phyloP scores from a whole-genome alignment of 2,113 vertebrate genomes.

The Excalfactoria chinensis region DNA sequence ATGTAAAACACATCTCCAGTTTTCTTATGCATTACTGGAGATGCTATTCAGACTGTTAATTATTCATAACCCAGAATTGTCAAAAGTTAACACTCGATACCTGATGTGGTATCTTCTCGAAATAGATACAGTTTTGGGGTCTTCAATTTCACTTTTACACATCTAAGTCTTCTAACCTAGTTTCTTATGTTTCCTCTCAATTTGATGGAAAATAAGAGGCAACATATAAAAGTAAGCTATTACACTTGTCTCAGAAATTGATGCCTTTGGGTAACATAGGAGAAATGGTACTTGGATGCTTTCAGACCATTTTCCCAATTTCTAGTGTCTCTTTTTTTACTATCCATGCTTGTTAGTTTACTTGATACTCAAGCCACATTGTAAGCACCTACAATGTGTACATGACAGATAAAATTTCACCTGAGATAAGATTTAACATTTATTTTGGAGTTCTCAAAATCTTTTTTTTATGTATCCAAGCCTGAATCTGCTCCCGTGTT shows the following conservation, averaged over 20 bases:
- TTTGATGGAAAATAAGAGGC: neutral
- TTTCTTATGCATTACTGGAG: slow-evolving; percentile 40
- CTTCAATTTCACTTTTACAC: neutral
- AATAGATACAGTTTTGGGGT: neutral
- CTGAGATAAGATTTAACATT: neutral
- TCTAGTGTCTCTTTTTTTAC: too few species aligned
- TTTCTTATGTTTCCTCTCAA: neutral
- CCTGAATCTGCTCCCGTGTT: neutral
- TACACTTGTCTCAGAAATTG: neutral
- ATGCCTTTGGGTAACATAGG: neutral
- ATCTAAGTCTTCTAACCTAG: neutral
- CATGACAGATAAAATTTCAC: neutral
- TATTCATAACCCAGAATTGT: slow-evolving; percentile 29
- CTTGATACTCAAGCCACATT: neutral
- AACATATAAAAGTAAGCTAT: neutral
- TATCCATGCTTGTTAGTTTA: neutral
- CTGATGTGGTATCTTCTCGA: neutral
- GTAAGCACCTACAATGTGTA: neutral
- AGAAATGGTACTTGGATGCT: neutral
- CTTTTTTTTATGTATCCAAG: neutral
- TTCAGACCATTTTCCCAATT: neutral
- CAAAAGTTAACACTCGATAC: slow-evolving; percentile 36
- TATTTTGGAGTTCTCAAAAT: neutral
- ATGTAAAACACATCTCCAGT: slow-evolving; percentile 17
- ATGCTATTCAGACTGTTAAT: slow-evolving; percentile 51